These are phyloP conservation scores for Cherax destructor DNA, from an alignment of 1,140 invertebrate genomes.

Conservation along the genomic window DNA sequence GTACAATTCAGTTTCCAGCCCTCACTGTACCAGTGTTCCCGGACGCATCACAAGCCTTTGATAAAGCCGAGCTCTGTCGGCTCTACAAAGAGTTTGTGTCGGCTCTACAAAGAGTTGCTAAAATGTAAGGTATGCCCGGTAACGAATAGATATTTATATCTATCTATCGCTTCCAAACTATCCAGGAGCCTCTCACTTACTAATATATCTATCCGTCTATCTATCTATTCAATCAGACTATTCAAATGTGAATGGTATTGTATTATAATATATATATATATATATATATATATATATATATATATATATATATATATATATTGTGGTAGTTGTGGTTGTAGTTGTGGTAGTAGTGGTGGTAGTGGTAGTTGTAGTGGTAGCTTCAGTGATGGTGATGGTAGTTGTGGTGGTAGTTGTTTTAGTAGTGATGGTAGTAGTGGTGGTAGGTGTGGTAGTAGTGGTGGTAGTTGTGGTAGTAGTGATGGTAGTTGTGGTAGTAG, in stretches of 20 bases:
- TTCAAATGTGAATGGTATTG: background rate
- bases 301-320: constrained; percentile 1
- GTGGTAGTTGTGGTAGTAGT: too few relatives aligned
- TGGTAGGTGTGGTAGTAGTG: too few relatives aligned
- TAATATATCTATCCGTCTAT: background rate
- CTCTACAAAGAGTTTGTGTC: background rate
- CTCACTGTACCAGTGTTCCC: background rate
- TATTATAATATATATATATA: background rate
- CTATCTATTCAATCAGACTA: background rate
- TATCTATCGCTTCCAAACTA: background rate
- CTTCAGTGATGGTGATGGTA: too few relatives aligned
- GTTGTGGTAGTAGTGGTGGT: too few relatives aligned
- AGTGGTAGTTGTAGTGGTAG: too few relatives aligned
- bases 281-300: constrained; percentile 2
- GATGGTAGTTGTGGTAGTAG: too few relatives aligned
- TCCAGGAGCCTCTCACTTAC: background rate
- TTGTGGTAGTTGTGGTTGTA: too few relatives aligned
- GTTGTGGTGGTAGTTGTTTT: too few relatives aligned
- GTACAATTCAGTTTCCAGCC: background rate
- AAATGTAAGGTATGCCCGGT: background rate
- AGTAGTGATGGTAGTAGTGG: too few relatives aligned
- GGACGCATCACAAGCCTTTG: background rate
- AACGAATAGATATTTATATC: background rate
- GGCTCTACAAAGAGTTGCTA: background rate
- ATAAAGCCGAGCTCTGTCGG: background rate